phyloP scores from a whole-genome alignment of 2,113 vertebrate genomes.

The Carassius gibelio region DNA sequence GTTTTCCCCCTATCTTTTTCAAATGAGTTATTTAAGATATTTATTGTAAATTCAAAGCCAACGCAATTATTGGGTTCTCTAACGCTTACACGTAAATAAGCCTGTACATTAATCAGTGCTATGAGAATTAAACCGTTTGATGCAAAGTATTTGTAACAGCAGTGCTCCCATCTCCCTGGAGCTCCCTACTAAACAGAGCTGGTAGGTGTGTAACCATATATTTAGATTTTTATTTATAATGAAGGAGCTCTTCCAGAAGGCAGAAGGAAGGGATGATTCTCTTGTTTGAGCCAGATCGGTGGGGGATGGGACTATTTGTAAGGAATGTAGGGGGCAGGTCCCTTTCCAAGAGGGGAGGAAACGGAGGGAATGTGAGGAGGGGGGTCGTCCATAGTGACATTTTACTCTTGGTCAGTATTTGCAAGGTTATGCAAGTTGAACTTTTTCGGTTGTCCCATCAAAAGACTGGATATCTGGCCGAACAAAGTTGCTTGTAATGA shows the following conservation, averaged over 20 bases:
- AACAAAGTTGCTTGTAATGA: not conserved
- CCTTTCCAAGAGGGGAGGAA: constrained; percentile 69
- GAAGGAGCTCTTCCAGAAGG: constrained; percentile 58
- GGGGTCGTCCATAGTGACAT: constrained; percentile 56
- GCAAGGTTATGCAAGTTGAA: constrained; percentile 47
- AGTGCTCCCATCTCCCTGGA: too few species aligned
- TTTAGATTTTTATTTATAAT: constrained; percentile 34
- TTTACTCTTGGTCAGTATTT: constrained; percentile 55
- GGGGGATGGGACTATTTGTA: constrained; percentile 75
- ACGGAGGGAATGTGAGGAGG: constrained; percentile 42
- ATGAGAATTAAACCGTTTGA: too few species aligned
- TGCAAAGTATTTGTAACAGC: not conserved
- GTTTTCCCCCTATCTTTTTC: not conserved
- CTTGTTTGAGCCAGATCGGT: constrained; percentile 80
- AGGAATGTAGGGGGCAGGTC: constrained; percentile 87
- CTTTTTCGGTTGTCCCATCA: constrained; percentile 30
- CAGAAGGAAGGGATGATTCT: constrained; percentile 74
- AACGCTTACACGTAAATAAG: not conserved
- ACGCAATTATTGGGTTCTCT: not conserved
- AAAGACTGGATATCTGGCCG: not conserved
- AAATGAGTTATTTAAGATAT: not conserved
- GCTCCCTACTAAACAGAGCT: not conserved
- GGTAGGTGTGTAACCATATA: constrained; percentile 15
- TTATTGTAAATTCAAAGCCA: not conserved
- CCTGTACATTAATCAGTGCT: not conserved